Evolutionary conservation across 1,140 invertebrate species (phyloP).

Genomic region (Tetragnatha versicolor): DNA sequence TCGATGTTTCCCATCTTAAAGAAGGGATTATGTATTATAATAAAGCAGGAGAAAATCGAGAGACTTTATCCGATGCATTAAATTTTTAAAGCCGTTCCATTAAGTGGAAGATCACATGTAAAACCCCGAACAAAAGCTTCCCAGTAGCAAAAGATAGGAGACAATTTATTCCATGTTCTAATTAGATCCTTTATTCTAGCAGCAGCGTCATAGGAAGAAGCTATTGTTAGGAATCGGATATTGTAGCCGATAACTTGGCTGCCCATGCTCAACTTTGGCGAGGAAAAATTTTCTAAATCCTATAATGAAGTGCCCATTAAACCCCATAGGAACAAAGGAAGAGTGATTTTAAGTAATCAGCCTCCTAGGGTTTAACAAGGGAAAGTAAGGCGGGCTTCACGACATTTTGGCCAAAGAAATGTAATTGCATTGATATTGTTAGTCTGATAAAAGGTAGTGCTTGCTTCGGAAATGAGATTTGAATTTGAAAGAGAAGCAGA

Average conservation of each 20-base stretch:
- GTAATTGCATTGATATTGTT: constrained; percentile 15
- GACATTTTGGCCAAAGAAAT: constrained; percentile 15
- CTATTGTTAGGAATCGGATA: constrained; percentile 31
- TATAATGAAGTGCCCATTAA: constrained; percentile 42
- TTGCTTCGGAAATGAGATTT: neutral
- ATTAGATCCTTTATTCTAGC: constrained; percentile 14
- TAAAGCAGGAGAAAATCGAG: constrained; percentile 7
- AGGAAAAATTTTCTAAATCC: constrained; percentile 38
- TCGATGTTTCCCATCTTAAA: neutral
- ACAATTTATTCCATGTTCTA: constrained; percentile 32
- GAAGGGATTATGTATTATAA: neutral
- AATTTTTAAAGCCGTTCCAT: constrained; percentile 38
- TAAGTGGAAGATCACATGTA: constrained; percentile 37
- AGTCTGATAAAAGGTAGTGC: constrained; percentile 10
- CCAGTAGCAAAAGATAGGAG: constrained; percentile 25
- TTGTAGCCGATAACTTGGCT: constrained; percentile 23
- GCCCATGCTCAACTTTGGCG: neutral
- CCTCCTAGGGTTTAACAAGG: constrained; percentile 35
- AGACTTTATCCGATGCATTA: constrained; percentile 19
- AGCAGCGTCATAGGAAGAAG: constrained; percentile 16
- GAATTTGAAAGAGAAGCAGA: no score
- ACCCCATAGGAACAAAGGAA: constrained; percentile 19
- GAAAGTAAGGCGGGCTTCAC: neutral
- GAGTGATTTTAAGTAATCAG: constrained; percentile 43
- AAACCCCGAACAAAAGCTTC: constrained; percentile 20